phyloP scores from a whole-genome alignment of 2,888 invertebrate genomes.

The Leptinotarsa rubiginosa region DNA sequence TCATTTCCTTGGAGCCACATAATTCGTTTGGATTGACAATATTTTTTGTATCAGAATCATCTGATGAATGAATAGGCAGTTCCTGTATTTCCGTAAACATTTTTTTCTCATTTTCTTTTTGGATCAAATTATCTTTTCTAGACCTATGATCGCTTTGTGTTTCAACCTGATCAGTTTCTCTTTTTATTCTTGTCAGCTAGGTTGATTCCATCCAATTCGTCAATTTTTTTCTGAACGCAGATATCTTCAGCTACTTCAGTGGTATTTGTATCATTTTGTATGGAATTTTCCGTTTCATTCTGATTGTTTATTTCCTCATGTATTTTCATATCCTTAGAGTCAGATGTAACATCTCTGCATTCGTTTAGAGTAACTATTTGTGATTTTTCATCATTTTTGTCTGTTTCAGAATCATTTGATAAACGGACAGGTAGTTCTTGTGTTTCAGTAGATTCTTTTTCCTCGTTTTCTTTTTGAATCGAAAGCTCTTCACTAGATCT shows the following conservation, averaged over 20 bases:
- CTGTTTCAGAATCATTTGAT: background rate
- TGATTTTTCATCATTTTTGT: background rate
- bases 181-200: background rate
- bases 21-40: background rate
- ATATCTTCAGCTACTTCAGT: background rate
- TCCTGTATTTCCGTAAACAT: background rate
- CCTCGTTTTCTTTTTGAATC: background rate
- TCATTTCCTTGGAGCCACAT: too few species aligned
- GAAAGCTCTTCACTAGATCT: background rate
- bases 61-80: background rate
- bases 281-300: background rate
- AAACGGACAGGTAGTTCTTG: background rate
- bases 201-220: background rate
- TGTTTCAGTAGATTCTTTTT: background rate
- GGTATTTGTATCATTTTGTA: background rate
- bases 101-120: background rate
- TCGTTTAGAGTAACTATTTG: background rate
- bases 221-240: background rate
- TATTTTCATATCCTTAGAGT: background rate
- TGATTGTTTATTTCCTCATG: background rate
- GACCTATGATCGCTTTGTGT: background rate
- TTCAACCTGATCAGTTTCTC: background rate
- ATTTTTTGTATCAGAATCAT: background rate
- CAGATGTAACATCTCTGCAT: too few species aligned
- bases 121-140: background rate